A percentile compares a stretch with the other conserved stretches of the same genome.
These are phyloP conservation scores for Drosophila saltans DNA, from an alignment of 1,140 invertebrate species.

Conservation along the genomic window DNA sequence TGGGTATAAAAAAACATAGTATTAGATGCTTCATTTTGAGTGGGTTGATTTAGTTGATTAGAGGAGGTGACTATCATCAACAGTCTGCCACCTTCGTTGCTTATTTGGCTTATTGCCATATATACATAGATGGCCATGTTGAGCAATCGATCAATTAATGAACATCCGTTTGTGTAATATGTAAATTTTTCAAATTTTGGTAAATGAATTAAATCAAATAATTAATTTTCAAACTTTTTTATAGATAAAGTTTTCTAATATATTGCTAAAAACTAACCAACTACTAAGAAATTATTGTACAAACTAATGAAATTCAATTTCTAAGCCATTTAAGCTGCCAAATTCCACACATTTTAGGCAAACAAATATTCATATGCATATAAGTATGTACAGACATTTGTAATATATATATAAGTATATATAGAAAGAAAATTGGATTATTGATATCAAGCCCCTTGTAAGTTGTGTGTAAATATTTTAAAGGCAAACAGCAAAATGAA, in stretches of 20 bases:
- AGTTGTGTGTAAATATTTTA: slow-evolving; percentile 35
- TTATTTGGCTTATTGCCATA: background rate
- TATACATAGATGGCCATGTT: slow-evolving; percentile 5
- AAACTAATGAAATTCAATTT: background rate
- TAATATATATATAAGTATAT: background rate
- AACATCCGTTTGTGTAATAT: slow-evolving; percentile 42
- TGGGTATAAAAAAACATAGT: slow-evolving; percentile 20
- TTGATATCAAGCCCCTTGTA: slow-evolving; percentile 69
- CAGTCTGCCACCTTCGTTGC: background rate
- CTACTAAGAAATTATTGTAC: background rate
- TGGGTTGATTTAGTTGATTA: slow-evolving; percentile 9
- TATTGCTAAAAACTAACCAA: background rate
- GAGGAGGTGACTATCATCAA: background rate
- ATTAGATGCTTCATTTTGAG: slow-evolving; percentile 35
- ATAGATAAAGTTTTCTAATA: background rate
- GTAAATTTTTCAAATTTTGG: background rate
- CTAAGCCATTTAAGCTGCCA: slow-evolving; percentile 4
- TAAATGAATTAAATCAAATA: background rate
- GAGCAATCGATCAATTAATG: slow-evolving; percentile 26
- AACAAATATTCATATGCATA: background rate
- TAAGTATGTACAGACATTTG: slow-evolving; percentile 26
- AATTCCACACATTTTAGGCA: slow-evolving; percentile 4
- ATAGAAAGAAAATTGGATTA: slow-evolving; percentile 67
- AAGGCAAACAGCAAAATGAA: slow-evolving; percentile 14
- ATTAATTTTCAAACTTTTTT: background rate